Conservation (phyloP, 2,888 invertebrate genomes). For the Branchellion lobata region DNA sequence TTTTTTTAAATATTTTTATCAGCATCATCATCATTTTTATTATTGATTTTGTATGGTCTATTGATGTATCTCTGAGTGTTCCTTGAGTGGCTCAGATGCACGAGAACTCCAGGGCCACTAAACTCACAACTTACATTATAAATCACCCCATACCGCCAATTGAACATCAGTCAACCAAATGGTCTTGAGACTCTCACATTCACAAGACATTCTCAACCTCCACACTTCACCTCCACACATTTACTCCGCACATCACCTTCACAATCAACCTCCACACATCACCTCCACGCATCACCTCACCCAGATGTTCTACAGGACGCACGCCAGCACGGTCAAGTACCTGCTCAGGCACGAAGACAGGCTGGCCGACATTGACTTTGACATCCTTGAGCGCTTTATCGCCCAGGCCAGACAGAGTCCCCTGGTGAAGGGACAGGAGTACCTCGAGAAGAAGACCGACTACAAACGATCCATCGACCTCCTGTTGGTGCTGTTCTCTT, state of each 20-base stretch:
- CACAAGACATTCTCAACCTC: too few relatives aligned
- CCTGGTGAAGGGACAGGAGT: conserved; percentile 55
- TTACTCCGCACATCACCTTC: too few relatives aligned
- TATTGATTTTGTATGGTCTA: too few relatives aligned
- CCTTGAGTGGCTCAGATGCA: too few relatives aligned
- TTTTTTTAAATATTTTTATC: not conserved
- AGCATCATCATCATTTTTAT: too few relatives aligned
- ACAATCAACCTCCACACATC: not conserved
- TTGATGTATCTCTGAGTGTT: too few relatives aligned
- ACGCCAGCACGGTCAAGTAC: conserved; percentile 84
- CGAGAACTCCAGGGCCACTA: too few relatives aligned
- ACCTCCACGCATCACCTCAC: conserved; percentile 31
- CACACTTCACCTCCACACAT: too few relatives aligned
- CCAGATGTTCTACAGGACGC: conserved; percentile 71
- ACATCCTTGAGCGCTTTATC: conserved; percentile 57
- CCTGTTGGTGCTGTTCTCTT: too few relatives aligned
- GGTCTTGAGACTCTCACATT: too few relatives aligned
- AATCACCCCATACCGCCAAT: not conserved
- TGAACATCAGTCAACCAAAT: too few relatives aligned
- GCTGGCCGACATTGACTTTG: conserved; percentile 53
- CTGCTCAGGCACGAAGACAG: conserved; percentile 62
- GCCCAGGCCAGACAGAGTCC: conserved; percentile 58
- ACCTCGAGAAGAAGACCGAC: not conserved
- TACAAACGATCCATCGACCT: not conserved
- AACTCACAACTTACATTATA: too few relatives aligned